These are phyloP conservation scores for Cephus spinipes DNA, from an alignment of 2,888 invertebrate species.

Conservation along the genomic window DNA sequence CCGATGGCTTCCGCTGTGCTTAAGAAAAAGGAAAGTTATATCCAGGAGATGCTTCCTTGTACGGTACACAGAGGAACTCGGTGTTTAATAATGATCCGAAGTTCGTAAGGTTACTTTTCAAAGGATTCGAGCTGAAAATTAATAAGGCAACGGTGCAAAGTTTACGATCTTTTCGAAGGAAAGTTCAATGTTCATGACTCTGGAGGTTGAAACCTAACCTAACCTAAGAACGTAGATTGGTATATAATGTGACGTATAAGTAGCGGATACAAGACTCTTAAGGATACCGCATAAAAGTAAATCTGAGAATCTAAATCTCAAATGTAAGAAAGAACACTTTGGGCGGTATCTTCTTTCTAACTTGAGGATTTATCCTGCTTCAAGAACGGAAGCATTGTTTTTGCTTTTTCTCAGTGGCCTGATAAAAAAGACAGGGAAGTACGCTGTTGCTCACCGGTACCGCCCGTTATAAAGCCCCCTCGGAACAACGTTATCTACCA, in stretches of 20 bases:
- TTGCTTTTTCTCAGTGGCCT: not conserved
- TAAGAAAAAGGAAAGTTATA: not conserved
- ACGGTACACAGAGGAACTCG: not conserved
- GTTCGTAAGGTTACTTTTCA: not conserved
- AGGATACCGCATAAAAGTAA: not conserved
- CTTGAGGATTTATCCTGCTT: not conserved
- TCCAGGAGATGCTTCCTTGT: not conserved
- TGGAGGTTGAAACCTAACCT: not conserved
- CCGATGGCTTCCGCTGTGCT: not conserved
- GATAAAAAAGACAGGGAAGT: not conserved
- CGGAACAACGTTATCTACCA: not conserved
- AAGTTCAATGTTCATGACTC: not conserved
- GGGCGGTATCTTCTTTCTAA: not conserved
- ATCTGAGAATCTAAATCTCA: not conserved
- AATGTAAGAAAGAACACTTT: not conserved
- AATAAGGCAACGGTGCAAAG: not conserved
- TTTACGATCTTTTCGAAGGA: not conserved
- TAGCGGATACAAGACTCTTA: not conserved
- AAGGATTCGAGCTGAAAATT: not conserved
- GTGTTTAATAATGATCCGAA: not conserved
- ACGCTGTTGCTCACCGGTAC: not conserved
- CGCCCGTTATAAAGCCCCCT: not conserved
- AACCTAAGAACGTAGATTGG: not conserved
- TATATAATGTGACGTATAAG: not conserved
- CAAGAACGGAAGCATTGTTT: not conserved